Conservation (phyloP, 2,113 vertebrate genomes). For the Vireo altiloquus region DNA sequence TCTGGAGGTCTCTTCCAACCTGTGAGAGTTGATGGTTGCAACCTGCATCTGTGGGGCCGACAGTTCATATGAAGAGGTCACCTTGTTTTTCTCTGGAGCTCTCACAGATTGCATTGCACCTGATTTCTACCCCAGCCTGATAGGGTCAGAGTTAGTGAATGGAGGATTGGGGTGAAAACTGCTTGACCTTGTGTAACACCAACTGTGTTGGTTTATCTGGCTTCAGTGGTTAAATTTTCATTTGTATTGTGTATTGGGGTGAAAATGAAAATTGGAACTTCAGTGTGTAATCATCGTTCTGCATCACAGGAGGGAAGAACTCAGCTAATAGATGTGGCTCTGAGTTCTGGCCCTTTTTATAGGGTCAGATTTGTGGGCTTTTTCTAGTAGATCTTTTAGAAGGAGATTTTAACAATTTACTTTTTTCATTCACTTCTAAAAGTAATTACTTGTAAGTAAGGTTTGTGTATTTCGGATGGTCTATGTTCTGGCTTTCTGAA, state of each 20-base stretch:
- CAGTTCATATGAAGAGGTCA: rapidly evolving
- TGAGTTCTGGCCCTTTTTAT: not conserved
- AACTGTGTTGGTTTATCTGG: not conserved
- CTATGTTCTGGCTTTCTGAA: not conserved
- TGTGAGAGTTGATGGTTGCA: not conserved
- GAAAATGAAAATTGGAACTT: not conserved
- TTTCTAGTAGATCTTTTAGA: not conserved
- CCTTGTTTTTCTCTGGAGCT: not conserved
- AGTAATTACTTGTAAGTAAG: not conserved
- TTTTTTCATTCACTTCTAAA: not conserved
- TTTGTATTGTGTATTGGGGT: not conserved
- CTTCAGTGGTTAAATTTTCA: not conserved
- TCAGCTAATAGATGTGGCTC: not conserved
- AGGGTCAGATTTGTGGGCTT: not conserved
- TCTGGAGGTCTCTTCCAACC: not conserved
- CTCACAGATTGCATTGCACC: not conserved
- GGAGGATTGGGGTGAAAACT: not conserved
- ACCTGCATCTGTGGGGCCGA: not conserved
- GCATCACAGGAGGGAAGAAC: not conserved
- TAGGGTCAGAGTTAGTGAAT: not conserved
- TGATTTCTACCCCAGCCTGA: not conserved
- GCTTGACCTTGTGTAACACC: not conserved
- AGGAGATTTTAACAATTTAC: not conserved
- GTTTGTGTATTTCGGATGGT: not conserved
- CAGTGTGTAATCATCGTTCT: not conserved